Evolutionary conservation across 2,888 invertebrate species (phyloP), one percentile per base, ranked within the genome.

Genomic region (Xanthia icteritia): DNA sequence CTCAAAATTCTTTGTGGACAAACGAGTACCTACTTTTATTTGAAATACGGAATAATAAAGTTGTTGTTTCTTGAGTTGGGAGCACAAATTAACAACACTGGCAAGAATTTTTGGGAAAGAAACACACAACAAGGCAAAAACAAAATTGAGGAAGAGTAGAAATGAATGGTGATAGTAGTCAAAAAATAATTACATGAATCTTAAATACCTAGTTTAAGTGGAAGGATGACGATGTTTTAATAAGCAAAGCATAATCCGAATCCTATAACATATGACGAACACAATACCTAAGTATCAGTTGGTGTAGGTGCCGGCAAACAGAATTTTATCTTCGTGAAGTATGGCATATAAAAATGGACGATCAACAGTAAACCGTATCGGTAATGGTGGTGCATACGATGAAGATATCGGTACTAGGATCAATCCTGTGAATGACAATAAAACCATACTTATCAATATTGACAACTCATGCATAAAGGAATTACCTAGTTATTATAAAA

Each of bases 241-340:
- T 27, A 73, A 51, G 48, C 56, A 36, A 58, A 56, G 36, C 64
- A 36, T 36, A n/a, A 65, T 27, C 13, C 15, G 65, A 65, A 20
- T 31, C 36, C 9, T 64, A 45, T 45, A 45, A 15, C 8, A 42
- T 11, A 42, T 13, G 27, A 27, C 17, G 20, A 60, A 60, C 6
- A 31, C 27, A 76, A 39, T 76, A 64, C 58, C 51, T 79, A 64
- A 54, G 42, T 31, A 63, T 84, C 48, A 82, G 0, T 83, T 45
- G 8, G 71, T 73, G 71, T 67, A 79, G 54, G 84, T 84, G 9
- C 84, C 83, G 67, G 77, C 73, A 67, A 86, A 85, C 27, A 85
- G 17, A 67, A 79, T 65, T 75, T 67, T 85, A 31, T 88, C 85
- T 58, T 83, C 61, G 15, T 67, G 64, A 23, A 86, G 75, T 13